phyloP scores from a whole-genome alignment of 2,888 invertebrate genomes.

The Baccha elongata region DNA sequence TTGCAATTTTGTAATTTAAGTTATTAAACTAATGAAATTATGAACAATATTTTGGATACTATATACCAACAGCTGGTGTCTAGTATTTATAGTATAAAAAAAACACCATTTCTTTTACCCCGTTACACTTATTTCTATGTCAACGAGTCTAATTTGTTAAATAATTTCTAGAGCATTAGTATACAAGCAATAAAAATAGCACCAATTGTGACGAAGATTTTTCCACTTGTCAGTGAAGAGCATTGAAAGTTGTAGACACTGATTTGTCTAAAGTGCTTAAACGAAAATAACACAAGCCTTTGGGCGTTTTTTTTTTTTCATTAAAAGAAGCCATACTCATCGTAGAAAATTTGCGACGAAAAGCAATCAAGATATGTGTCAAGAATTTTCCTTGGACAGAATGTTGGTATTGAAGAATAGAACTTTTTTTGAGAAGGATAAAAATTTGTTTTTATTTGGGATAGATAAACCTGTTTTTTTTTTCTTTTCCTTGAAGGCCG shows the following conservation, averaged over 20 bases:
- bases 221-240: conserved; percentile 25
- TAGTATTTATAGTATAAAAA: too few relatives aligned
- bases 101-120: too few relatives aligned
- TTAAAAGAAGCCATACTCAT: conserved; percentile 13
- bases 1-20: too few relatives aligned
- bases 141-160: conserved; percentile 4
- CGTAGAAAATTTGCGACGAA: conserved; percentile 1
- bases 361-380: conserved; percentile 39
- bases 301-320: conserved; percentile 12
- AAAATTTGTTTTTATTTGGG: not conserved
- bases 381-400: not conserved
- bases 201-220: conserved; percentile 10
- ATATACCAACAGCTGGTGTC: too few relatives aligned
- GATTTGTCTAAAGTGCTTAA: conserved; percentile 7
- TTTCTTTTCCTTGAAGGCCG: too few relatives aligned
- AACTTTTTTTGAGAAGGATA: not conserved
- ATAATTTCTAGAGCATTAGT: not conserved
- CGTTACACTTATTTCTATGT: not conserved
- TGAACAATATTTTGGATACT: too few relatives aligned
- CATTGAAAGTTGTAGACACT: conserved; percentile 22
- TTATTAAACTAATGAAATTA: too few relatives aligned
- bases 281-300: conserved; percentile 1
- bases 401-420: conserved; percentile 15
- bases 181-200: not conserved
- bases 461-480: conserved; percentile 17